A percentile compares a stretch with the other conserved stretches of the same genome.
phyloP scores from a whole-genome alignment of 2,888 invertebrate genomes.

The Leptopilina syphax region DNA sequence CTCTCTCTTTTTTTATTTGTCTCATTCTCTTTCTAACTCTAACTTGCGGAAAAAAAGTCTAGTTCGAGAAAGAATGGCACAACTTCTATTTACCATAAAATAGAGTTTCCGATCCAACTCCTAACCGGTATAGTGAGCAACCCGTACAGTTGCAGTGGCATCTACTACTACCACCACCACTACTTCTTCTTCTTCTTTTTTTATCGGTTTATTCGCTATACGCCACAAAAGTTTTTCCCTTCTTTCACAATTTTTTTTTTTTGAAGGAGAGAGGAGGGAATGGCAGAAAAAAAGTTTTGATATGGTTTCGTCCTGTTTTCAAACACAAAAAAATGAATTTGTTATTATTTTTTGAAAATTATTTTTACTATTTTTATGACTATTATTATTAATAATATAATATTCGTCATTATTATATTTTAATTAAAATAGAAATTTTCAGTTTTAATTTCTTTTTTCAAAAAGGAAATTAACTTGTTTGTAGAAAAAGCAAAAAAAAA shows the following conservation, averaged over 20 bases:
- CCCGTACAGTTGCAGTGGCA: slow-evolving; percentile 48
- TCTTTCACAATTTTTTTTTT: slow-evolving; percentile 37
- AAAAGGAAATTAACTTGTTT: not conserved
- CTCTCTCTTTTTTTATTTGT: no score
- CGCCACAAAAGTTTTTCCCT: slow-evolving; percentile 55
- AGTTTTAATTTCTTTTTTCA: not conserved
- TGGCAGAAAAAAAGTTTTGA: slow-evolving; percentile 32
- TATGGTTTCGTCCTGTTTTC: slow-evolving; percentile 13
- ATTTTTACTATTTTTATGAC: not conserved
- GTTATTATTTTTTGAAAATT: no score
- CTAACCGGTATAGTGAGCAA: slow-evolving; percentile 45
- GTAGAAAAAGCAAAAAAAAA: not conserved
- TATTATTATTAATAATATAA: not conserved
- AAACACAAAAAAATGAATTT: not conserved
- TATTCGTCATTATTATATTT: no score
- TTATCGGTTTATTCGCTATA: slow-evolving; percentile 61
- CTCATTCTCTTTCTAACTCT: slow-evolving; percentile 13
- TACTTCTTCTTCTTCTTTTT: slow-evolving; percentile 48
- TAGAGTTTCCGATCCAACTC: slow-evolving; percentile 61
- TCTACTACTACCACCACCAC: slow-evolving; percentile 35
- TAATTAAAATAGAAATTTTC: no score
- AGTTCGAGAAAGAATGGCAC: slow-evolving; percentile 39
- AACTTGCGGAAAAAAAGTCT: slow-evolving; percentile 46
- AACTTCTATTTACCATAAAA: slow-evolving; percentile 60
- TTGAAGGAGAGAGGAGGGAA: not conserved